phyloP scores from a whole-genome alignment of 1,140 invertebrate genomes.

The Drosophila mojavensis region DNA sequence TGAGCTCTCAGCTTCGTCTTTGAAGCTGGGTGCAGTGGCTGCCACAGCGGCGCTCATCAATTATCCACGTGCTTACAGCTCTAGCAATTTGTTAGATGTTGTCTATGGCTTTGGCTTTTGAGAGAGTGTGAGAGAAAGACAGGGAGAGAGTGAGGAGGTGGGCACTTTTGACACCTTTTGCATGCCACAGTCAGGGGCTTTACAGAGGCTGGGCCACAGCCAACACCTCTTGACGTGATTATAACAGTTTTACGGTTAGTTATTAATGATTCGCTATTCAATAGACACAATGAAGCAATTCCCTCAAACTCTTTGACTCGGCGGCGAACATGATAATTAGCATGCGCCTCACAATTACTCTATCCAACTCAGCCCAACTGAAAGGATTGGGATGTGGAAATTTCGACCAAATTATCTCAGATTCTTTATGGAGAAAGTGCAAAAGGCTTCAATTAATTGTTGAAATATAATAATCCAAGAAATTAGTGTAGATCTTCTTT shows the following conservation, averaged over 20 bases:
- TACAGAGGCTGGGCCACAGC: conserved; percentile 27
- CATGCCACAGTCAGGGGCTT: conserved; percentile 21
- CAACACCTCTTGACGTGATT: conserved; percentile 70
- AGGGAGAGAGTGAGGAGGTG: not conserved
- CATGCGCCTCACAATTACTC: conserved; percentile 10
- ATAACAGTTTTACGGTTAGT: conserved; percentile 75
- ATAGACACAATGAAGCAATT: conserved; percentile 20
- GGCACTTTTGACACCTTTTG: conserved; percentile 70
- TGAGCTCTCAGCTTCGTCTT: not conserved
- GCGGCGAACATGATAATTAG: conserved; percentile 24
- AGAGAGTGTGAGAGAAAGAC: not conserved
- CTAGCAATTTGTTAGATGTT: conserved; percentile 75
- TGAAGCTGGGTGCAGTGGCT: conserved; percentile 24
- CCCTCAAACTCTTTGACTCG: not conserved
- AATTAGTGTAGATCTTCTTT: not conserved
- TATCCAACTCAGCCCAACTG: conserved; percentile 1
- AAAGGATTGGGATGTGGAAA: not conserved
- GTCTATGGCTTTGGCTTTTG: conserved; percentile 27
- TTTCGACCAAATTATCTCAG: not conserved
- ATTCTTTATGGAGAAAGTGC: conserved; percentile 12
- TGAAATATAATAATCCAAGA: not conserved
- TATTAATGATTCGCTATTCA: conserved; percentile 71
- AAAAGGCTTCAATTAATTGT: not conserved
- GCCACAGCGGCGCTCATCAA: conserved; percentile 61
- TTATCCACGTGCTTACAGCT: conserved; percentile 75